Percentiles rank a stretch among this genome's conserved stretches.
phyloP scores from a whole-genome alignment of 2,113 vertebrate genomes.

The Megaceryle maxima region DNA sequence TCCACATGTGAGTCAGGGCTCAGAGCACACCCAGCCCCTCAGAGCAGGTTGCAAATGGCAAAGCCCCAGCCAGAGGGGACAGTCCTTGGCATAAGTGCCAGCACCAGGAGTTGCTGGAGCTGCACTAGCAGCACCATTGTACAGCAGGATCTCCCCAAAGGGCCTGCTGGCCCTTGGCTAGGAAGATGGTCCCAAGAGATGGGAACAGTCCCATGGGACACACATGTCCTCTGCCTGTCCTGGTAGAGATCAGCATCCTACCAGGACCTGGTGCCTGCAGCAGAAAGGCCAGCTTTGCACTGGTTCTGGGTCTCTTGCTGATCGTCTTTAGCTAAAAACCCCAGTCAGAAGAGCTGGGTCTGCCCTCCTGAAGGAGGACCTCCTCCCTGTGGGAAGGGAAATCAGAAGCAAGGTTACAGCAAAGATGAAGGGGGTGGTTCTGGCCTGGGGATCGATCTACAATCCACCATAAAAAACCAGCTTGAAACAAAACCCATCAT shows the following conservation, averaged over 20 bases:
- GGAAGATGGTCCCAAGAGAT: not conserved
- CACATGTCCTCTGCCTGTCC: not conserved
- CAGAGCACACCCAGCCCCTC: rapidly evolving
- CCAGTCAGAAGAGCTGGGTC: not conserved
- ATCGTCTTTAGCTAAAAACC: not conserved
- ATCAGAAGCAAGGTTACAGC: constrained; percentile 56
- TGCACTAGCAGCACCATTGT: not conserved
- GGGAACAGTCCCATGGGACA: not conserved
- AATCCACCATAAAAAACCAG: constrained; percentile 77
- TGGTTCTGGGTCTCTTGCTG: not conserved
- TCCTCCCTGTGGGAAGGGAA: not conserved
- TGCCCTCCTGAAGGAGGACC: not conserved
- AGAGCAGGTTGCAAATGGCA: not conserved
- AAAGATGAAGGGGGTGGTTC: constrained; percentile 47
- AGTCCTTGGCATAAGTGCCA: not conserved
- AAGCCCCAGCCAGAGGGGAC: not conserved
- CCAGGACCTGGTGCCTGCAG: not conserved
- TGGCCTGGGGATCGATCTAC: constrained; percentile 88
- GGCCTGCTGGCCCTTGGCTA: not conserved
- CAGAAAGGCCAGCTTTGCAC: not conserved
- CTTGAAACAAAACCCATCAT: constrained; percentile 64
- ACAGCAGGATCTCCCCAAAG: not conserved
- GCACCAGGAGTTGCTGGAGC: not conserved
- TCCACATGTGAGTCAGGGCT: rapidly evolving
- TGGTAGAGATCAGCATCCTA: rapidly evolving